Base-by-base conservation (phyloP, 1,140 invertebrate species). In the Drosophila parabipectinata region DNA sequence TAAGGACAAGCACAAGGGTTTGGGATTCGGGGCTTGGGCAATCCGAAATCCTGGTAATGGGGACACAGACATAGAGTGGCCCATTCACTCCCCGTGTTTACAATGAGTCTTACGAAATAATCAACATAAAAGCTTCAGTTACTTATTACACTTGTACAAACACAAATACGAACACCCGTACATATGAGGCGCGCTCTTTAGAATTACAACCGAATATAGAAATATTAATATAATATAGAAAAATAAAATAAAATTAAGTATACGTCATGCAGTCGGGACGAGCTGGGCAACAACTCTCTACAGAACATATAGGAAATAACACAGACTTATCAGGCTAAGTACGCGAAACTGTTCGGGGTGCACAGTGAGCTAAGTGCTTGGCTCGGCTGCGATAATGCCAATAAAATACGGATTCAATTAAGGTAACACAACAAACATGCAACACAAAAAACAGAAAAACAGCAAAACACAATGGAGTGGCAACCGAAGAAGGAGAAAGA, bases 91-190 rank as follows among this genome's bases (percentile, higher is more conserved):
- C 34, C 53, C 53, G 32, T 77, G 64, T 78, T 72, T 72, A 85
- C 82, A 87, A 72, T 66, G 62, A 62, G 77, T 66, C 69, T 76
- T 82, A 75, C 82, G 73, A 83, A 79, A 88, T 87, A 87, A 87
- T 87, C 83, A 87, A 88, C 83, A 87, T 87, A 87, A 87, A 88
- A 87, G 83, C 79, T 87, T 88, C 61, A 72, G 56, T 87, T 79
- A 78, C 82, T 88, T 88, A 87, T 82, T 87, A 82, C 55, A 68
- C 51, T 69, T 69, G 50, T 37, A 54, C 60, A 66, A 66, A 68
- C 52, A 44, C 56, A 14, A 66, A 63, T 41, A 26, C 67, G 48
- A n/a, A 44, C n/a, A 45, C 18, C 18, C 24, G 30, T 6, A 21
- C 6, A 18, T 30, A 18, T 5, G 50, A 55, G 15, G 52, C 55